phyloP scores from a whole-genome alignment of 2,797 vertebrate species.

The Pygocentrus nattereri region DNA sequence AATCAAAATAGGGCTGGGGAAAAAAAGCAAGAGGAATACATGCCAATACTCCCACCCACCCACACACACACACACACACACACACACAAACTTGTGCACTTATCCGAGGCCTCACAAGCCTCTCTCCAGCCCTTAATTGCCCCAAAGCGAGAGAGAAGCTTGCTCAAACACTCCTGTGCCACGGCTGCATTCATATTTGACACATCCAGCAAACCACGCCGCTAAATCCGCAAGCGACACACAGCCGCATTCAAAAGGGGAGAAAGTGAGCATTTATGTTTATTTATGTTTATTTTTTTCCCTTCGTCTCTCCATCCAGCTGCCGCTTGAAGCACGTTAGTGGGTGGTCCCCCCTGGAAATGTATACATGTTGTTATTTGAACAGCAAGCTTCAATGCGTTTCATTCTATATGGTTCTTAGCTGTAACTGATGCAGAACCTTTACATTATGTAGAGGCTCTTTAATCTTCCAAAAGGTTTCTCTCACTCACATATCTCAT shows the following conservation, averaged over 20 bases:
- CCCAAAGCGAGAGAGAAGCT: constrained; percentile 2
- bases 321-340: constrained; percentile 1
- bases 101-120: constrained; percentile 5
- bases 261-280: background rate
- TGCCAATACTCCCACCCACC: constrained; percentile 28
- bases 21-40: constrained; percentile 1
- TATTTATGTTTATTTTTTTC: background rate
- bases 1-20: constrained; percentile 31
- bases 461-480: background rate
- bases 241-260: constrained; percentile 21
- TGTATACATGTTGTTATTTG: background rate
- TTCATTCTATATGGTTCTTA: too few relatives aligned
- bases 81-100: background rate
- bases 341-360: background rate
- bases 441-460: background rate
- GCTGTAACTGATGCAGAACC: background rate
- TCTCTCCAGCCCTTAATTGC: constrained; percentile 36
- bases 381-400: background rate
- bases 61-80: constrained; percentile 13
- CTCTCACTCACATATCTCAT: background rate
- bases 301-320: constrained; percentile 1
- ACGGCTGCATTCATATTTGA: background rate
- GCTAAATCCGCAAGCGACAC: constrained; percentile 9
- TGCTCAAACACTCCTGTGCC: background rate
- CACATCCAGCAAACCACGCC: background rate